Conservation (phyloP, 2,888 invertebrate genomes). For the Cybosia mesomella region DNA sequence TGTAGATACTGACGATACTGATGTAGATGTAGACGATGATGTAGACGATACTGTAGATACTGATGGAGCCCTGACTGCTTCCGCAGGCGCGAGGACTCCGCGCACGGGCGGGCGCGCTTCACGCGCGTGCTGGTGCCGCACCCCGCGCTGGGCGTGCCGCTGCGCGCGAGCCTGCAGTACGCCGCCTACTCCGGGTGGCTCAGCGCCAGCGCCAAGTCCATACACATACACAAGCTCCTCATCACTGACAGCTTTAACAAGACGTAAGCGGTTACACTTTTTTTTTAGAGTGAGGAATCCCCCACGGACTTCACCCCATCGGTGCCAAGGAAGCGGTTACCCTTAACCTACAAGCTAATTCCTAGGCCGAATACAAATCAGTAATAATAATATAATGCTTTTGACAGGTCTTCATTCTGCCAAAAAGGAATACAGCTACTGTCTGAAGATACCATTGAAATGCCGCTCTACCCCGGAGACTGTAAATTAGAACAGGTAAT, state of each 20-base stretch:
- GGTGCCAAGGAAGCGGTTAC: no score
- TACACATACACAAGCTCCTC: constrained; percentile 94
- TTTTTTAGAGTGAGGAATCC: no score
- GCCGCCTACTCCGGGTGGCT: constrained; percentile 97
- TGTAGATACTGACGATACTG: no score
- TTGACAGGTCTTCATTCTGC: constrained; percentile 91
- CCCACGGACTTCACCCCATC: no score
- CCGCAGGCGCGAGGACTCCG: constrained; percentile 91
- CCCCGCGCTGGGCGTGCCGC: constrained; percentile 92
- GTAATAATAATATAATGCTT: background rate
- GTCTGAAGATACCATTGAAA: constrained; percentile 90
- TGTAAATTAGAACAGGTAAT: constrained; percentile 89
- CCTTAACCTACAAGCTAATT: background rate
- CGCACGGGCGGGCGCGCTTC: constrained; percentile 90
- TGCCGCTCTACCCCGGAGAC: constrained; percentile 92
- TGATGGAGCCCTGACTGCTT: no score
- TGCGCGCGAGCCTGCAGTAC: constrained; percentile 92
- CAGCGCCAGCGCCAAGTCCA: constrained; percentile 92
- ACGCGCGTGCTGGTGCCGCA: constrained; percentile 95
- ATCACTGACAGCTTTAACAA: constrained; percentile 95
- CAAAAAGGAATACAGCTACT: constrained; percentile 91
- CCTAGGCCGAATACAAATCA: no score
- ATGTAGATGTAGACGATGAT: no score
- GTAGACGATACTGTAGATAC: no score
- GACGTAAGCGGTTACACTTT: constrained; percentile 88